phyloP scores from a whole-genome alignment of 2,797 vertebrate genomes.

The Allobates femoralis region DNA sequence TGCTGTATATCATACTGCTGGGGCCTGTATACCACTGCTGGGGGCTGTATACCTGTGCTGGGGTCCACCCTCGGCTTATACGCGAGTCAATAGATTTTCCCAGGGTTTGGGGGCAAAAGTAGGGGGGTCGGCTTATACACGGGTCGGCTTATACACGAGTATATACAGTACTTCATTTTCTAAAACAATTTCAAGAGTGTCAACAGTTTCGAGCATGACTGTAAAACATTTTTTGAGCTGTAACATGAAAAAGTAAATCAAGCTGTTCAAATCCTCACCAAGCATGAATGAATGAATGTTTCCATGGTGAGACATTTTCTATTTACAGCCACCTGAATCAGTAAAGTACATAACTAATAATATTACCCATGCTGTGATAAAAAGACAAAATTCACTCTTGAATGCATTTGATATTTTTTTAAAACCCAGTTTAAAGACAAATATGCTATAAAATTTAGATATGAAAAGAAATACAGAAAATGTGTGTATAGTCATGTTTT shows the following conservation, averaged over 20 bases:
- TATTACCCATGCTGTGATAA: slow-evolving; percentile 24
- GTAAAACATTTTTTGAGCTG: slow-evolving; percentile 23
- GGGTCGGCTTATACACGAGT: no score
- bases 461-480: background rate
- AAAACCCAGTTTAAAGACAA: background rate
- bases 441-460: background rate
- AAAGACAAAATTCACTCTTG: background rate
- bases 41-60: no score
- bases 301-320: slow-evolving; percentile 35
- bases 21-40: no score
- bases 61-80: no score
- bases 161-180: no score
- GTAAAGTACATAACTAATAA: slow-evolving; percentile 37
- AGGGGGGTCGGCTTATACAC: no score
- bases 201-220: no score
- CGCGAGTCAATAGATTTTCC: no score
- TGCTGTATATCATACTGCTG: no score
- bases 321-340: slow-evolving; percentile 11
- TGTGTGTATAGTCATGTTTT: background rate
- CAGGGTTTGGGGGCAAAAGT: no score
- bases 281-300: slow-evolving; percentile 46
- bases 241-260: slow-evolving; percentile 41
- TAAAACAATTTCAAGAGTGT: no score
- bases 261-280: slow-evolving; percentile 23
- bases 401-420: slow-evolving; percentile 6